Base-by-base conservation (phyloP, 37 sponge, comb jelly and placozoan genomes). In the Crambe crambe region DNA sequence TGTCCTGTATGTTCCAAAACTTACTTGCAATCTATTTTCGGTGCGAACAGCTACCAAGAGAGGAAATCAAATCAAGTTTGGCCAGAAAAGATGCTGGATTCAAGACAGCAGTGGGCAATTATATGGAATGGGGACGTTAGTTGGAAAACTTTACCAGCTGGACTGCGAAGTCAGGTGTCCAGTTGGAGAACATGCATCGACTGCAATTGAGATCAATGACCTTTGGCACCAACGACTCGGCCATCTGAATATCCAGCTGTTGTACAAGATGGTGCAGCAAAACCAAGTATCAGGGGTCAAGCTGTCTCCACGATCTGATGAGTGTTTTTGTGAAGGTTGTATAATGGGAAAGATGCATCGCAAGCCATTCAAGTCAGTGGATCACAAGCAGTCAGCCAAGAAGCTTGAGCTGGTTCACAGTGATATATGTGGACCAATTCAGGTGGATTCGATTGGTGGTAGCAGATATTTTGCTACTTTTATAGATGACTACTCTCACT, bases 171-270 rank as follows among this genome's bases (percentile, higher is more conserved):
- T 57, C 20, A 58, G 41, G 35, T 18, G 18, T 20, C 63, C 42
- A 41, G 74, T 58, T 37, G 63, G 35, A 34, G 58, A 44, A 37
- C 31, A 34, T 3, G 79, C 73, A n/a, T 56, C 79, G 58, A 18
- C 62, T 47, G 86, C 74, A 64, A 54, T 35, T 2, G 68, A 61
- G 20, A 21, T 66, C 0, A 43, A 5, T 31, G 72, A 87, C 37
- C 43, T 80, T 9, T 87, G 81, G 87, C 87, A 87, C 75, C 82
- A 75, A 27, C 58, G 87, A 67, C 70, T 87, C 30, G 87, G 87
- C 37, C 87, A 81, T 58, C 38, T 47, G 30, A 75, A 56, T 76
- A 71, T 68, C 25, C 81, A 74, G 57, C 60, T 8, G 9, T 21
- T 87, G 23, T 75, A 69, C 27, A 17, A 80, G 2, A 80, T 81